Conservation (phyloP, 2,888 invertebrate species). For the Parnassius glacialis region DNA sequence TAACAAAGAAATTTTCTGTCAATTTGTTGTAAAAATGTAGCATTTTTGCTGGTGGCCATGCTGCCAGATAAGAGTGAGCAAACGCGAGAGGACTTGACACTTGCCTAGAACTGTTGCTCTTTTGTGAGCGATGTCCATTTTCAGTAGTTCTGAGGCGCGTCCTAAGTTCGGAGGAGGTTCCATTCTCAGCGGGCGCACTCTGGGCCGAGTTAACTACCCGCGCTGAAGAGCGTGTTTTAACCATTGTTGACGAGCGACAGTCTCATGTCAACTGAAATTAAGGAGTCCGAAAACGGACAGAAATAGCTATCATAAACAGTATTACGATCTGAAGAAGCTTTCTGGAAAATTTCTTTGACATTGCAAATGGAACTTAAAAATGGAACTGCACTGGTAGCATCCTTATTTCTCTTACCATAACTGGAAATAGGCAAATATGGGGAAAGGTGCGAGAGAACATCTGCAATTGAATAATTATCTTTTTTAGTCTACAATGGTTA, state of each 20-base stretch:
- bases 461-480: conserved; percentile 78
- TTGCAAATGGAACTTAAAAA: conserved; percentile 32
- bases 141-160: conserved; percentile 67
- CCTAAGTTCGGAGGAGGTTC: conserved; percentile 70
- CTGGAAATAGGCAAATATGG: conserved; percentile 49
- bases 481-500: conserved; percentile 78
- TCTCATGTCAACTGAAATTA: conserved; percentile 80
- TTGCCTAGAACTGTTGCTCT: conserved; percentile 70
- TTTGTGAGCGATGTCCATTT: conserved; percentile 70
- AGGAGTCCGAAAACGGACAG: conserved; percentile 74
- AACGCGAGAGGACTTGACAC: conserved; percentile 69
- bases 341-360: conserved; percentile 76
- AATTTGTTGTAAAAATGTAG: conserved; percentile 1
- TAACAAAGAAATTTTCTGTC: not conserved
- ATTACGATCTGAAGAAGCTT: conserved; percentile 49
- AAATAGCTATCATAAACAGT: conserved; percentile 55
- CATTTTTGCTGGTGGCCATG: conserved; percentile 39
- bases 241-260: conserved; percentile 78
- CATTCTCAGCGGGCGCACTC: conserved; percentile 70
- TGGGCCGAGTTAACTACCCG: conserved; percentile 70
- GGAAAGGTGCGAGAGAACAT: conserved; percentile 62
- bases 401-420: conserved; percentile 74
- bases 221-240: conserved; percentile 81
- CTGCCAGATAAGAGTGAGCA: conserved; percentile 83
- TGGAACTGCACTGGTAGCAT: conserved; percentile 37